These are phyloP conservation scores for Coptodon rendalli DNA, from an alignment of 2,113 vertebrate species.

Conservation along the genomic window DNA sequence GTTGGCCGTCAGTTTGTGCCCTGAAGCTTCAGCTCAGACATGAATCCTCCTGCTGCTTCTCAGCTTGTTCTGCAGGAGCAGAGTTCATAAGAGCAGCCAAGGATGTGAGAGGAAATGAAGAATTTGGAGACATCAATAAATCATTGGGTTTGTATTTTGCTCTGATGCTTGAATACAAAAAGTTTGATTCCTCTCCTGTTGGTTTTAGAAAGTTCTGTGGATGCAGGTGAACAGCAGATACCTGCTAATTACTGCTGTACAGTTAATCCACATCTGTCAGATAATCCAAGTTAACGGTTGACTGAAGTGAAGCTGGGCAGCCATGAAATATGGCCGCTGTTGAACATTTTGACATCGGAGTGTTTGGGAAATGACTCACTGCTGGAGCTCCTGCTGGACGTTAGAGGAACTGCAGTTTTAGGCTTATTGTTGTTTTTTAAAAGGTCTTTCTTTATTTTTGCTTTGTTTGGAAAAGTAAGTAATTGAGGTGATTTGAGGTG, in stretches of 20 bases:
- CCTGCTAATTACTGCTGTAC: background rate
- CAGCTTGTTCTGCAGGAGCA: background rate
- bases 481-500: background rate
- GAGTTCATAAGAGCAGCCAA: background rate
- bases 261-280: background rate
- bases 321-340: background rate
- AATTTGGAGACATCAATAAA: background rate
- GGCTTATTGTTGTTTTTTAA: background rate
- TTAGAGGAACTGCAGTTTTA: background rate
- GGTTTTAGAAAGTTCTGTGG: background rate
- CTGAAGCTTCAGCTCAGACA: background rate
- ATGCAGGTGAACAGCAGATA: background rate
- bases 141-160: background rate
- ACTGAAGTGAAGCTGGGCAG: background rate
- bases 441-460: background rate
- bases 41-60: background rate
- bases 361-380: background rate
- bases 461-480: fast-evolving
- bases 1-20: background rate
- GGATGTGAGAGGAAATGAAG: background rate
- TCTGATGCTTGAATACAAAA: background rate
- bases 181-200: background rate
- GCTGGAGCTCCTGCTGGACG: background rate
- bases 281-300: background rate
- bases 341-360: background rate